A percentile compares a stretch with the other conserved stretches of the same genome.
Conservation (phyloP, 2,888 invertebrate species). For the Lutraria lutraria region DNA sequence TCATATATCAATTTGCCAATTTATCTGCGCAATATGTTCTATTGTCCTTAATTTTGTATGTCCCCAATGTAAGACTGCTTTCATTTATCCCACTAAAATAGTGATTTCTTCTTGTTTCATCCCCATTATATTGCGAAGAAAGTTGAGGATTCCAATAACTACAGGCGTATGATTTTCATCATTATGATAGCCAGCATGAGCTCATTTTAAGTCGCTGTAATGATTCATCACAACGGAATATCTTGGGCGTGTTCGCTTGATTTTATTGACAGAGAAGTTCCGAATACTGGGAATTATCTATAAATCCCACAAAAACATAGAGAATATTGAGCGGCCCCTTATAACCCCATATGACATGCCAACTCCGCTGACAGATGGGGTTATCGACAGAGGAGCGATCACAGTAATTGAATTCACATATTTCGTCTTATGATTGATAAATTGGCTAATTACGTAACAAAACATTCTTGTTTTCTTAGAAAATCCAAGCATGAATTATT, state of each 20-base stretch:
- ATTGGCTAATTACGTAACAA: neutral
- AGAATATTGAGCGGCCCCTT: slow-evolving; percentile 1
- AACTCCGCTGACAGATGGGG: slow-evolving; percentile 14
- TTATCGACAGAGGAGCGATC: slow-evolving; percentile 21
- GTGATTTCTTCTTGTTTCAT: neutral
- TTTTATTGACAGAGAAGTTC: slow-evolving; percentile 2
- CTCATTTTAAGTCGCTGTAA: neutral
- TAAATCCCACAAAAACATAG: slow-evolving; percentile 18
- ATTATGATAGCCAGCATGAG: neutral
- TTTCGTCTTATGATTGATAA: neutral
- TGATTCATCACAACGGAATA: slow-evolving; percentile 16
- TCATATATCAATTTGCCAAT: no score
- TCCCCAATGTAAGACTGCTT: no score
- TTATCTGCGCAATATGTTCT: no score
- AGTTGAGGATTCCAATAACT: neutral
- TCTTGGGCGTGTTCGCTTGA: neutral
- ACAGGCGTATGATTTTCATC: neutral
- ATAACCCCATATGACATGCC: slow-evolving; percentile 19
- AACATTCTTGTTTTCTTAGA: no score
- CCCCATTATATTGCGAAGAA: neutral
- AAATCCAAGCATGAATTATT: no score
- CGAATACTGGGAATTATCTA: neutral
- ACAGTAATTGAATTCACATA: slow-evolving; percentile 12
- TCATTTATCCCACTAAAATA: neutral
- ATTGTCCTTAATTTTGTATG: no score